These are phyloP conservation scores for Apteryx mantelli DNA, from an alignment of 2,113 vertebrate species.

Conservation along the genomic window DNA sequence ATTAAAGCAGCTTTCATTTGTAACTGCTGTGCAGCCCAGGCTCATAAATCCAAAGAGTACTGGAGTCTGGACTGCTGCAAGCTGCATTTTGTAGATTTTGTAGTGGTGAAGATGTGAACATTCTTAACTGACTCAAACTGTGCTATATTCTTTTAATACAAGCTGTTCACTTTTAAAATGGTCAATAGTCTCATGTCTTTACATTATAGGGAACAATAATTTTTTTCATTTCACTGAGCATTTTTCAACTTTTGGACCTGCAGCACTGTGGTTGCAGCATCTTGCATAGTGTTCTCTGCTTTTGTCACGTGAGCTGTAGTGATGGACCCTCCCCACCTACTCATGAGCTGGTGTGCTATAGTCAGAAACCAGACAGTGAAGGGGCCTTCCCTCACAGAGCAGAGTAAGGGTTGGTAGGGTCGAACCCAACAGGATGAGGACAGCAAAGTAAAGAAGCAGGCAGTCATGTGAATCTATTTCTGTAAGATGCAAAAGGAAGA, in stretches of 20 bases:
- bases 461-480: not conserved
- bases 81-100: not conserved
- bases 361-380: not conserved
- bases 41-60: constrained; percentile 4
- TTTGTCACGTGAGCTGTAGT: not conserved
- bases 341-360: not conserved
- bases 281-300: not conserved
- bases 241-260: not conserved
- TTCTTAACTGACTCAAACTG: not conserved
- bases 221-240: not conserved
- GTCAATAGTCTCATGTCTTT: not conserved
- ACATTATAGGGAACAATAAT: not conserved
- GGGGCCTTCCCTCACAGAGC: not conserved
- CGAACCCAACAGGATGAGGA: not conserved
- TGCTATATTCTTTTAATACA: not conserved
- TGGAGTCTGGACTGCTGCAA: not conserved
- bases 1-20: not conserved
- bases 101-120: not conserved
- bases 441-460: not conserved
- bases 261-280: not conserved
- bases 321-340: not conserved
- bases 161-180: not conserved
- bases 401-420: not conserved
- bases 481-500: not conserved
- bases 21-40: not conserved